Percentiles rank a stretch among this genome's conserved stretches.
These are phyloP conservation scores for Musca vetustissima DNA, from an alignment of 1,140 invertebrate species.

Conservation along the genomic window DNA sequence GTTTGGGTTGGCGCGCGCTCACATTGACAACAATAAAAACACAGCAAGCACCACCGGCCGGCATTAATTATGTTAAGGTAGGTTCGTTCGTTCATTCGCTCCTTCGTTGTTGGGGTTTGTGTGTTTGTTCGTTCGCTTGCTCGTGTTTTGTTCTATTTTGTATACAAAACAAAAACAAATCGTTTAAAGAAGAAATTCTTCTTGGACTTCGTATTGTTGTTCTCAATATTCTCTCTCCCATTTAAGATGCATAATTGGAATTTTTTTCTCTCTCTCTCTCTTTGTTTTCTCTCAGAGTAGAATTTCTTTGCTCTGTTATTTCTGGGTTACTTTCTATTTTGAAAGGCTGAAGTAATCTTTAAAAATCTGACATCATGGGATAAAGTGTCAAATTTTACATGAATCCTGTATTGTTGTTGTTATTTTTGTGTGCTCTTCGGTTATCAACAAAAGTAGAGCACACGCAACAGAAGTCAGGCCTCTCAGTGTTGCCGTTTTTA, in stretches of 20 bases:
- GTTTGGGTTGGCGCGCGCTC: no score
- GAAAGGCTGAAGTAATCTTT: no score
- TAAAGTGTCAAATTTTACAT: constrained; percentile 17
- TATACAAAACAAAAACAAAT: no score
- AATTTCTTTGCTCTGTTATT: not conserved
- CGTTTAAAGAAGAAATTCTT: not conserved
- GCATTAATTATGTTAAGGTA: constrained; percentile 4
- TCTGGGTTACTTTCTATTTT: not conserved
- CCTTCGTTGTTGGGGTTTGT: no score
- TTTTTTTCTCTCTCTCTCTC: no score
- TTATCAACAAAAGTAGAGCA: constrained; percentile 14
- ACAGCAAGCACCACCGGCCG: not conserved
- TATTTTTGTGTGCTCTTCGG: no score
- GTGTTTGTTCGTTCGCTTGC: no score
- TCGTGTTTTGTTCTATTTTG: no score
- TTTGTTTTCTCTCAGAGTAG: no score
- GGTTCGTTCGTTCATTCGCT: constrained; percentile 8
- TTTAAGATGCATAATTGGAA: not conserved
- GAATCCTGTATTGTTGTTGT: not conserved
- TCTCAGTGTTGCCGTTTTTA: no score
- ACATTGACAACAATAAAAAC: no score
- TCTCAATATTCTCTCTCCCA: not conserved
- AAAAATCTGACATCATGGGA: constrained; percentile 6
- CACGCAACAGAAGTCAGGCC: not conserved
- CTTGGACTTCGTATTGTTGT: not conserved